Evolutionary conservation across 2,113 vertebrate species (phyloP), one percentile per base, ranked within the genome.

Genomic region (Salvelinus namaycush): DNA sequence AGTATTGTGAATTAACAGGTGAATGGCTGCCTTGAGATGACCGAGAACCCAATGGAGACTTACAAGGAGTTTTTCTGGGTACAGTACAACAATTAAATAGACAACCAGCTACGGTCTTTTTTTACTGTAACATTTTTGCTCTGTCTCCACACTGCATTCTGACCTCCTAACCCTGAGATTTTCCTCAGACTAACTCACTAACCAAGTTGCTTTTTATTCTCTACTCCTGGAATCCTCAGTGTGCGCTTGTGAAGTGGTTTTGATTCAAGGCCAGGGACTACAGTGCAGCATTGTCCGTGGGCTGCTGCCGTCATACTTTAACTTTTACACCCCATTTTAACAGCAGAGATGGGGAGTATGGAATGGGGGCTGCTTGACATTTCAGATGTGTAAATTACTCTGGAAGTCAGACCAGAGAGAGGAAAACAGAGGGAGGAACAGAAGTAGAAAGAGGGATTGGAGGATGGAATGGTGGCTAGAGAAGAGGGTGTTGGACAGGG

Each of bases 1-100:
- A 74, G n/a, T 69, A 5, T 88, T 93, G 83, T 94, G 78, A 92
- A 83, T 93, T 87, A 83, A 93, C 96, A 98, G 96, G 96, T 97
- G 84, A 97, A 97, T 91, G 96, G 94, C 87, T 95, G 94, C 95
- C 89, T 79, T 11, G 92, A 93, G 93, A 92, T 90, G 93, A 83
- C 89, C 87, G 90, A 90, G 81, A 44, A 44, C 39, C 39, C 39
- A 44, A 91, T 84, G 90, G 87, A 91, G 79, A 77, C 94, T 79
- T 79, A 91, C 84, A 87, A 92, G 87, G 90, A 92, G 76, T 93
- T 94, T 85, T 89, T 93, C 87, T 93, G 94, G 96, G 96, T 98
- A 99, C 87, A 93, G 96, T 97, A 97, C 39, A 88, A 87, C 79
- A 9, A 5, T 81, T 83, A 69, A 82, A 78, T 59, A 2, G 13